Base-by-base conservation (phyloP, 2,888 invertebrate species). In the Thymelicus sylvestris region DNA sequence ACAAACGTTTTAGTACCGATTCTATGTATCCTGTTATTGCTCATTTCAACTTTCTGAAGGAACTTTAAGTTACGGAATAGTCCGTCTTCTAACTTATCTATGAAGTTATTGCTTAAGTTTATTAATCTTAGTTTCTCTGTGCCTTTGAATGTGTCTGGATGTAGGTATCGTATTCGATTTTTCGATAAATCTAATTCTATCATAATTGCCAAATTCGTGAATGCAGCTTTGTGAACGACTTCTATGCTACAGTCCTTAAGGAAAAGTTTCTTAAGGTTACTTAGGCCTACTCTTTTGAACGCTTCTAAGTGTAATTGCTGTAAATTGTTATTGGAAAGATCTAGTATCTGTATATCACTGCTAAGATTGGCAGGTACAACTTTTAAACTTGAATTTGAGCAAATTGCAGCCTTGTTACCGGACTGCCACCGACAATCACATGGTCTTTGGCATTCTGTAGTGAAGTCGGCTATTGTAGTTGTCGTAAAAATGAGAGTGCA, bases 371-470 rank as follows among this genome's bases (percentile, higher is more conserved):
- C 93, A 0, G 98, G 98, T 65, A 98, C 95, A 44, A 94, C 85
- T 72, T 91, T 95, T 38, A 97, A 94, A 50, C 95, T 95, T 61
- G 95, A 95, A 74, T 95, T 95, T 65, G 95, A 95, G 89, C 98
- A 98, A 80, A 97, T 97, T 41, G 98, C 98, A 2, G 96, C 96
- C 87, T 97, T 97, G 86, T 96, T 97, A 0, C 98, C 98, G 38
- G 96, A 96, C 71, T 96, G 96, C 98, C 98, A 98, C 81, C 96
- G 96, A 87, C 98, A 98, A 83, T 96, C 96, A 89, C 98, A 98
- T 19, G 94, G 94, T 75, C 95, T 89, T 75, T 95, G 95, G 90
- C 96, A 97, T 86, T 95, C 94, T 60, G 95, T 94, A 72, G 95
- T 94, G 86, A 95, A 95, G 80, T 93, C 94, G 74, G 94, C 93